phyloP scores from a whole-genome alignment of 2,113 vertebrate species.

The Hemiscyllium ocellatum region DNA sequence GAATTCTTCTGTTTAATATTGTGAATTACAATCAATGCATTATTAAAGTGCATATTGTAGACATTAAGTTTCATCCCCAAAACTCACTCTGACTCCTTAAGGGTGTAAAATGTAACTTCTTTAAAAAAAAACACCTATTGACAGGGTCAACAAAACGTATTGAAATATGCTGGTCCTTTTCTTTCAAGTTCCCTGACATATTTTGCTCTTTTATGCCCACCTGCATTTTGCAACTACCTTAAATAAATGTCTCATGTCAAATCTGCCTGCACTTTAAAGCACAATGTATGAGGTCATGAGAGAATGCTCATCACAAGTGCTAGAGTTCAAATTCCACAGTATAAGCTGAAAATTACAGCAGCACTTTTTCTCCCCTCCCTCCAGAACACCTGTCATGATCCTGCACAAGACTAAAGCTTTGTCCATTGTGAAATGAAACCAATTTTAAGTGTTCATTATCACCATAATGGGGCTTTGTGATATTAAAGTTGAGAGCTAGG shows the following conservation, averaged over 20 bases:
- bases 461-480: not conserved
- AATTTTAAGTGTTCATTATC: slow-evolving; percentile 18
- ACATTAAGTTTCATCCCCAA: not conserved
- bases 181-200: not conserved
- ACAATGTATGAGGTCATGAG: slow-evolving; percentile 24
- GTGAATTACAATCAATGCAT: not conserved
- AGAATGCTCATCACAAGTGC: not conserved
- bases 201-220: not conserved
- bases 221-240: not conserved
- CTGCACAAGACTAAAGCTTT: slow-evolving; percentile 29
- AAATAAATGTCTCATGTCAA: slow-evolving; percentile 13
- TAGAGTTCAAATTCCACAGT: slow-evolving; percentile 16
- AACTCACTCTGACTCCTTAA: not conserved
- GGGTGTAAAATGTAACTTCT: not conserved
- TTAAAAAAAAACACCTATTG: not conserved
- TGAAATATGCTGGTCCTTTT: not conserved
- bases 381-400: not conserved
- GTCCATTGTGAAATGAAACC: slow-evolving; percentile 28
- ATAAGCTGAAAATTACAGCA: slow-evolving; percentile 36
- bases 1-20: not conserved
- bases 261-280: not conserved
- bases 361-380: not conserved
- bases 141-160: not conserved
- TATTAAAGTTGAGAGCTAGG: not conserved
- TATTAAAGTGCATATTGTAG: not conserved